A percentile compares a stretch with the other conserved stretches of the same genome.
Evolutionary conservation across 2,797 vertebrate species (phyloP).

Genomic region (Coregonus ussuriensis): DNA sequence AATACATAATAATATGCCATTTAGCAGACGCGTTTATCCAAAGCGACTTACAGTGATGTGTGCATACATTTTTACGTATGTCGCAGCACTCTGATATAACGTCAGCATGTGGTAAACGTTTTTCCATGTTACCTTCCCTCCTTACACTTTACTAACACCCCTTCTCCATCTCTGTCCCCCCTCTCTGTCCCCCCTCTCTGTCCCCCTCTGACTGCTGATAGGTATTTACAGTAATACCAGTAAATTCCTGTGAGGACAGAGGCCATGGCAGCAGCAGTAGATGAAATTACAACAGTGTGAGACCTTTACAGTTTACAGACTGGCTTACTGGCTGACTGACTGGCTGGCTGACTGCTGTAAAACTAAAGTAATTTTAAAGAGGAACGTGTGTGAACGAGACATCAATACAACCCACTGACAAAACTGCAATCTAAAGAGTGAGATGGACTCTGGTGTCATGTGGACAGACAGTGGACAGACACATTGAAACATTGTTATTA

Average conservation of each 20-base stretch:
- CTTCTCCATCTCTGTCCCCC: neutral
- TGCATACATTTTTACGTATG: too few relatives aligned
- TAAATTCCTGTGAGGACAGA: neutral
- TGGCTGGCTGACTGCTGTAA: neutral
- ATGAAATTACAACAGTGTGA: neutral
- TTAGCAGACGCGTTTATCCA: too few relatives aligned
- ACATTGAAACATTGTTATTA: neutral
- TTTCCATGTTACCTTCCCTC: neutral
- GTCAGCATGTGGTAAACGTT: slow-evolving; percentile 17
- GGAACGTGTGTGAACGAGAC: neutral
- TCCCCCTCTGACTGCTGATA: neutral
- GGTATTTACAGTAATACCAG: neutral
- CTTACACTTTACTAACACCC: neutral
- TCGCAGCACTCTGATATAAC: too few relatives aligned
- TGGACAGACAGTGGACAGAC: neutral
- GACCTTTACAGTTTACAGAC: neutral
- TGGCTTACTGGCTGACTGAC: neutral
- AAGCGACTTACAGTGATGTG: too few relatives aligned
- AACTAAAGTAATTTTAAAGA: neutral
- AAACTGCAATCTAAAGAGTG: too few relatives aligned
- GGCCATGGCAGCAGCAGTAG: neutral
- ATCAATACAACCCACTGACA: too few relatives aligned
- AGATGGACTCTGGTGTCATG: neutral
- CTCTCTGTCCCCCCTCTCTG: neutral
- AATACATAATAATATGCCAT: too few relatives aligned